Evolutionary conservation across 2,113 vertebrate genomes (phyloP).

Genomic region (Oreochromis aureus): DNA sequence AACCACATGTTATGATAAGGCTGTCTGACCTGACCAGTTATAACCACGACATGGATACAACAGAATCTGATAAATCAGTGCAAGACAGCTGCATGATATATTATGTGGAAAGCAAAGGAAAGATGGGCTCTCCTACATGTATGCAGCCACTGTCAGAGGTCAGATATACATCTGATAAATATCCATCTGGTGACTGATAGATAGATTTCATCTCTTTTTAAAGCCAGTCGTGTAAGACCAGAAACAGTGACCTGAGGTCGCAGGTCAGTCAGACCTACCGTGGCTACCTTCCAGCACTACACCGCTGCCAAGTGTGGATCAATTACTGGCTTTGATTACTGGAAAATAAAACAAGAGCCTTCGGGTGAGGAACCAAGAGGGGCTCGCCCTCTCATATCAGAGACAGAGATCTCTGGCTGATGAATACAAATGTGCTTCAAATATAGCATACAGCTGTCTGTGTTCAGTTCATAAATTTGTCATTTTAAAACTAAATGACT

Average conservation of each 20-base stretch:
- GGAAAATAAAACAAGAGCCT: neutral
- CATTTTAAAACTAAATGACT: neutral
- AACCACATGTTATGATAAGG: neutral
- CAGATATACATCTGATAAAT: neutral
- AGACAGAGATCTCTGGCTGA: neutral
- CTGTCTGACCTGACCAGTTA: neutral
- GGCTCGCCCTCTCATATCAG: neutral
- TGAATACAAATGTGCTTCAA: neutral
- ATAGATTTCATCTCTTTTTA: constrained; percentile 39
- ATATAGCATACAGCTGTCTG: neutral
- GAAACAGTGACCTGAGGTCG: constrained; percentile 9
- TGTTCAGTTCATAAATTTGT: neutral
- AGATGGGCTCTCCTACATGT: neutral
- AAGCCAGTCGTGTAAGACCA: constrained; percentile 5
- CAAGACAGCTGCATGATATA: neutral
- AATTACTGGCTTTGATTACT: constrained; percentile 30
- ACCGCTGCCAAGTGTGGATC: constrained; percentile 16
- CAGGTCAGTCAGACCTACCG: constrained; percentile 19
- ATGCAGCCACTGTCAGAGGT: neutral
- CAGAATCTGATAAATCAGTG: neutral
- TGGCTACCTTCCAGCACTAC: neutral
- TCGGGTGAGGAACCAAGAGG: neutral
- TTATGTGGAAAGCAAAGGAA: neutral
- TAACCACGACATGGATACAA: neutral
- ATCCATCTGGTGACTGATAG: constrained; percentile 6